phyloP scores from a whole-genome alignment of 2,113 vertebrate genomes.

The Donacobius atricapilla region DNA sequence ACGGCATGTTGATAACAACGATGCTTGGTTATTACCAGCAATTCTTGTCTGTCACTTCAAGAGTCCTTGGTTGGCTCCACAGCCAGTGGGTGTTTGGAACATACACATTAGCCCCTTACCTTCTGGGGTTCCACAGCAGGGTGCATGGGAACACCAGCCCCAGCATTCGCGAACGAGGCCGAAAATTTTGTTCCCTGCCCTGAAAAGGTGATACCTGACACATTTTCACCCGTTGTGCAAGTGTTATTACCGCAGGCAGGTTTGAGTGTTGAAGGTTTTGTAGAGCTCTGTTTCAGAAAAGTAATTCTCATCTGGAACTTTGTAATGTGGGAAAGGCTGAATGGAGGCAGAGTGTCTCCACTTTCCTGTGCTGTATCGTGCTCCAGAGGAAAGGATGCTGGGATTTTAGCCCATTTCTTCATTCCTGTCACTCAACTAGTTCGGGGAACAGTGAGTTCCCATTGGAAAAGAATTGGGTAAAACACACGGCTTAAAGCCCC shows the following conservation, averaged over 20 bases:
- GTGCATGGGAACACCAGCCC: fast-evolving
- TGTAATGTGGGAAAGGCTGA: fast-evolving
- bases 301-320: not conserved
- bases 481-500: not conserved
- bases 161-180: fast-evolving
- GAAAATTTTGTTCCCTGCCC: fast-evolving
- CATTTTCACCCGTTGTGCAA: fast-evolving
- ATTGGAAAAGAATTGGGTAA: not conserved
- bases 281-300: not conserved
- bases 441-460: not conserved
- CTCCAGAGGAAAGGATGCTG: not conserved
- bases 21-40: not conserved
- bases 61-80: not conserved
- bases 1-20: fast-evolving
- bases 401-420: not conserved
- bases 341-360: no score
- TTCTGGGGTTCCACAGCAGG: not conserved
- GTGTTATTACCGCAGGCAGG: not conserved
- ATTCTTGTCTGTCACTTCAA: no score
- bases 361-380: fast-evolving
- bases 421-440: fast-evolving
- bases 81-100: not conserved
- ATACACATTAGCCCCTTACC: no score
- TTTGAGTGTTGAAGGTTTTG: not conserved
- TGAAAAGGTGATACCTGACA: no score